Conservation (phyloP, 2,888 invertebrate genomes). For the Ectemnius cavifrons region DNA sequence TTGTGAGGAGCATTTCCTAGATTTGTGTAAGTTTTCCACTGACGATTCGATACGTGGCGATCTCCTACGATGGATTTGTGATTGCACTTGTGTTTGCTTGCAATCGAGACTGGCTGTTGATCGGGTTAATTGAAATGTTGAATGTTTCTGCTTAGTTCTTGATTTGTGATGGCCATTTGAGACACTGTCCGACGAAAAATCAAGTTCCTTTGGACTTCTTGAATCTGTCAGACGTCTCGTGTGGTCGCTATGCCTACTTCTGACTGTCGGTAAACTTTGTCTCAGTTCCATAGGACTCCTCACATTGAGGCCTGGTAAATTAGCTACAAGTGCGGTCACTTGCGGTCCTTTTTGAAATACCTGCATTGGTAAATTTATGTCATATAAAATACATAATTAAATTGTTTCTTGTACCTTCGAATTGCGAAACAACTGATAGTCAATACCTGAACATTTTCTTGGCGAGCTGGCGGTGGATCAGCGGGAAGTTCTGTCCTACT, state of each 20-base stretch:
- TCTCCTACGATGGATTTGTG: conserved; percentile 63
- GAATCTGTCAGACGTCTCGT: conserved; percentile 53
- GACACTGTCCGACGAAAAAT: conserved; percentile 79
- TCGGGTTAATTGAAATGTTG: conserved; percentile 66
- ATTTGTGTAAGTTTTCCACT: conserved; percentile 69
- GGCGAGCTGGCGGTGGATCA: conserved; percentile 60
- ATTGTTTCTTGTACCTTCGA: background rate
- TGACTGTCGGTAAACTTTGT: conserved; percentile 70
- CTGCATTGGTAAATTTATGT: conserved; percentile 64
- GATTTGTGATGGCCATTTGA: conserved; percentile 80
- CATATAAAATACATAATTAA: background rate
- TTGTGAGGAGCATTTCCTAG: conserved; percentile 62
- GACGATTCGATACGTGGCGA: conserved; percentile 66
- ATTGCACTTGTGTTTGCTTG: conserved; percentile 60
- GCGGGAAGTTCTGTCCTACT: conserved; percentile 61
- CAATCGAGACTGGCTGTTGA: conserved; percentile 73
- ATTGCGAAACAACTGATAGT: background rate
- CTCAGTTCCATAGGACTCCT: conserved; percentile 68
- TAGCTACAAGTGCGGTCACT: conserved; percentile 86
- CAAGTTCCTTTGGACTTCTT: conserved; percentile 77
- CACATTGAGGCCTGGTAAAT: conserved; percentile 81
- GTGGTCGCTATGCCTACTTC: conserved; percentile 64
- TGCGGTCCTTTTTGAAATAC: conserved; percentile 90
- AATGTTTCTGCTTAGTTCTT: conserved; percentile 72
- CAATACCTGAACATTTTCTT: conserved; percentile 73